Percentiles rank a stretch among this genome's conserved stretches.
Evolutionary conservation across 1,140 invertebrate species (phyloP).

Genomic region (Drosophila parabipectinata): DNA sequence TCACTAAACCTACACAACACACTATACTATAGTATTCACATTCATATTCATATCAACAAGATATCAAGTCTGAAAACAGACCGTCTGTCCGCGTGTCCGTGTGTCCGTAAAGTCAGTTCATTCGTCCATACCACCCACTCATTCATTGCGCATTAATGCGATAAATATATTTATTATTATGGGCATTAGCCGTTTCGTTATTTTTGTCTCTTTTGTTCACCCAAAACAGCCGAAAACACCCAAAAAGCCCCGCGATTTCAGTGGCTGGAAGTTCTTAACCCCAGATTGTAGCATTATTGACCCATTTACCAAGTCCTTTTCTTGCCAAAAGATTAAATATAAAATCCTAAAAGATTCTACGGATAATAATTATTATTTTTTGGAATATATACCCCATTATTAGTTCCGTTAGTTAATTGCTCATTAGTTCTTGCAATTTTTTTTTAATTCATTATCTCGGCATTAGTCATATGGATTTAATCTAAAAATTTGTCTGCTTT

Average conservation of each 20-base stretch:
- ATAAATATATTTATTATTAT: constrained; percentile 74
- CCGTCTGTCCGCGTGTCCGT: not conserved
- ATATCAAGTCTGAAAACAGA: constrained; percentile 20
- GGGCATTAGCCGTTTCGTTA: constrained; percentile 44
- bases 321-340: not conserved
- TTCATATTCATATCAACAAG: constrained; percentile 22
- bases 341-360: not conserved
- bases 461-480: not conserved
- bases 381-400: too few species aligned
- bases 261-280: not conserved
- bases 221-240: not conserved
- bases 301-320: not conserved
- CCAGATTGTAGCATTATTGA: not conserved
- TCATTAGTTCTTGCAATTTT: not conserved
- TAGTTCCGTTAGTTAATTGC: not conserved
- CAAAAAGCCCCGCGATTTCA: not conserved
- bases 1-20: not conserved
- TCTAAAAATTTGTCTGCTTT: not conserved
- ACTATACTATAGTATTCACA: constrained; percentile 13
- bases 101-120: not conserved
- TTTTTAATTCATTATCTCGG: not conserved
- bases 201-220: constrained; percentile 14
- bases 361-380: too few species aligned
- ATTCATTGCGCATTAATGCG: constrained; percentile 67
- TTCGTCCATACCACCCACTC: constrained; percentile 18